Evolutionary conservation across 2,888 invertebrate genomes (phyloP).

Genomic region (Eristalis arbustorum): DNA sequence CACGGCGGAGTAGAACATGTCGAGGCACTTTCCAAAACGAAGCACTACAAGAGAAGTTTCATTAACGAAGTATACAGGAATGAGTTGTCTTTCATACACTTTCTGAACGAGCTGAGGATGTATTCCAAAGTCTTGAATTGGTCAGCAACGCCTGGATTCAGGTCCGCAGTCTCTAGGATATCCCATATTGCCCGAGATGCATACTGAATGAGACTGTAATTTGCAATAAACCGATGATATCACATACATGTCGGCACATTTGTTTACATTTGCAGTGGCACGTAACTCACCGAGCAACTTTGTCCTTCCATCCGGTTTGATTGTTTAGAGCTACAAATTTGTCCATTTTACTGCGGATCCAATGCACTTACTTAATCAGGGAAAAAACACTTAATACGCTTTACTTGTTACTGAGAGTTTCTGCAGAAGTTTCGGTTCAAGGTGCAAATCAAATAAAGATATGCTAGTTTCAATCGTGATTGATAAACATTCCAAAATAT

Average conservation of each 20-base stretch:
- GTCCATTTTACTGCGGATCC: conserved; percentile 74
- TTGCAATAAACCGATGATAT: conserved; percentile 14
- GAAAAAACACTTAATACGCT: background rate
- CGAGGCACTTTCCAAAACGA: conserved; percentile 91
- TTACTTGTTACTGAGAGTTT: background rate
- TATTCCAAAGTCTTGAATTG: conserved; percentile 90
- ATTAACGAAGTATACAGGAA: background rate
- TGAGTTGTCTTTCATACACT: conserved; percentile 82
- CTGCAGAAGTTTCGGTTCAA: conserved; percentile 25
- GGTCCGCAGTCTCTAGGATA: conserved; percentile 83
- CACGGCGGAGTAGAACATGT: conserved; percentile 88
- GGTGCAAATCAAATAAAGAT: conserved; percentile 36
- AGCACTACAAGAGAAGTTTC: conserved; percentile 84
- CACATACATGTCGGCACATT: background rate
- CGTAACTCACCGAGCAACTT: conserved; percentile 77
- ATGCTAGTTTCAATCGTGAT: conserved; percentile 6
- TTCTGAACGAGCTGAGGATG: conserved; percentile 91
- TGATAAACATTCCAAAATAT: conserved; percentile 33
- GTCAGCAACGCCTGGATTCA: conserved; percentile 85
- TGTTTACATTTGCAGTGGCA: conserved; percentile 21
- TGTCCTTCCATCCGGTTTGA: conserved; percentile 78
- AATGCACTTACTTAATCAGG: background rate
- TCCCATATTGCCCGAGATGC: conserved; percentile 90
- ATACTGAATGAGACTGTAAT: conserved; percentile 90
- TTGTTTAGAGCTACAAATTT: conserved; percentile 77